Evolutionary conservation across 1,140 invertebrate genomes (phyloP).

Genomic region (Drosophila mayri): DNA sequence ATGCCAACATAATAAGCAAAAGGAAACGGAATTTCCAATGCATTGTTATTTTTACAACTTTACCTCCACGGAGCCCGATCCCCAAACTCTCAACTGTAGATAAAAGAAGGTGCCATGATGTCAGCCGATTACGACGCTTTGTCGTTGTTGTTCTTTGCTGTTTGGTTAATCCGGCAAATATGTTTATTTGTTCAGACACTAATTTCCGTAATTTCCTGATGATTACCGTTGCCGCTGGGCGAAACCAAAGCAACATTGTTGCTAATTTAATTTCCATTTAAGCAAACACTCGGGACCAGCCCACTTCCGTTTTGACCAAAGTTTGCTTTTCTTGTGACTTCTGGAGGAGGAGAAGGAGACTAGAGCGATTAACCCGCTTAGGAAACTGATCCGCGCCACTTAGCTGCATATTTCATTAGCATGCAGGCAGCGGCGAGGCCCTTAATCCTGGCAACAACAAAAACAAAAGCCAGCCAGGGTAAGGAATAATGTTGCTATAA

Average conservation of each 20-base stretch:
- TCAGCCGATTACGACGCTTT: constrained; percentile 11
- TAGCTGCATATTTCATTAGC: constrained; percentile 79
- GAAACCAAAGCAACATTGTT: constrained; percentile 2
- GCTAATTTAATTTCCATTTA: constrained; percentile 32
- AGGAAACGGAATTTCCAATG: constrained; percentile 44
- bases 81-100: constrained; percentile 7
- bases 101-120: constrained; percentile 31
- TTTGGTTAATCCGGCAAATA: constrained; percentile 1
- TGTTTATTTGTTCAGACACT: constrained; percentile 13
- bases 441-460: constrained; percentile 55
- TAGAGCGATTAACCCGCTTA: constrained; percentile 52
- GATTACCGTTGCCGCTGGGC: constrained; percentile 17
- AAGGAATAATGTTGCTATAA: constrained; percentile 52
- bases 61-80: too few species aligned
- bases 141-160: not conserved
- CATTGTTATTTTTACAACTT: constrained; percentile 39
- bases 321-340: constrained; percentile 19
- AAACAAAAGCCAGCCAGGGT: not conserved
- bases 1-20: constrained; percentile 45
- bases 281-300: constrained; percentile 11
- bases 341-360: not conserved
- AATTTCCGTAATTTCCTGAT: constrained; percentile 30
- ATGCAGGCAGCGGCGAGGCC: constrained; percentile 52
- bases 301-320: constrained; percentile 15
- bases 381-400: constrained; percentile 58